Evolutionary conservation across 2,797 vertebrate genomes (phyloP), one percentile per base, ranked within the genome.

Genomic region (Melanotaenia pygmaea): DNA sequence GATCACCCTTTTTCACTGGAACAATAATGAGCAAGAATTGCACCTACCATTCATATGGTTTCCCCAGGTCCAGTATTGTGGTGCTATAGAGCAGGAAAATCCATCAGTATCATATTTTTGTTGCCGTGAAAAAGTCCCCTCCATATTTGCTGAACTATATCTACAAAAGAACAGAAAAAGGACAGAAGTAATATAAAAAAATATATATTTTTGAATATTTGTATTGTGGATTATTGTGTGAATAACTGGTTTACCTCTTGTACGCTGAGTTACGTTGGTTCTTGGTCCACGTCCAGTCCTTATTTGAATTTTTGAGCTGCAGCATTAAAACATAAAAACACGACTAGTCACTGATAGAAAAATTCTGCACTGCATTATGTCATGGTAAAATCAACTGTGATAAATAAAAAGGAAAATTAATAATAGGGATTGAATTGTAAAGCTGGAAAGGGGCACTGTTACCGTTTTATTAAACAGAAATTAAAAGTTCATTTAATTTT

Each of bases 251-350:
- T 77, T 87, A 96, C 96, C 96, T 96, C 87, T 95, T 96, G 79
- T 96, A 91, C 16, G 90, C 84, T 37, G 91, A 93, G 79, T 92
- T 90, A 57, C 86, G 84, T 24, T 96, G 95, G 2, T 86, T 92
- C 70, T 95, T 95, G 11, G 93, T 93, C 83, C 92, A 92, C 3
- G 94, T 91, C 93, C 94, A 94, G 80, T 96, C 95, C 11, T 84
- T 95, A 86, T 95, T 95, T 66, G 93, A 94, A 72, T 94, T 94
- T 73, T 94, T 96, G 18, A 94, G 78, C 96, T 97, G 92, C 32
- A 92, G 79, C 88, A 86, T 70, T 76, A 26, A 81, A 74, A 73
- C 26, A 86, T 2, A 47, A 59, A 79, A 22, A 67, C 35, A 63
- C n/a, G 34, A 50, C 40, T 34, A 54, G 24, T 54, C 24, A 28